Evolutionary conservation across 2,888 invertebrate species (phyloP).

Genomic region (Acheta domesticus): DNA sequence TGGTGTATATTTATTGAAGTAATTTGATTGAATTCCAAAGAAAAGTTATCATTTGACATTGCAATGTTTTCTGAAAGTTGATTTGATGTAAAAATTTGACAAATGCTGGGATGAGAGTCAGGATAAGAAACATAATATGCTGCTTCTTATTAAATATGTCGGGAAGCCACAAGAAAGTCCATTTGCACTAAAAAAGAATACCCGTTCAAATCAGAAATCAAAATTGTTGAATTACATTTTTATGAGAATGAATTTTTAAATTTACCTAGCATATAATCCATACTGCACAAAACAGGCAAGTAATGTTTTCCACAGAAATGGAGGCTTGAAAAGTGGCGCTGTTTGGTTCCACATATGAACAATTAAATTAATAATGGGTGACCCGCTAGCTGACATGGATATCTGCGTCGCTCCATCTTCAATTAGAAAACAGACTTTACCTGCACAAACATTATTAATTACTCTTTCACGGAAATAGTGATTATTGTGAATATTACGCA

Average conservation of each 20-base stretch:
- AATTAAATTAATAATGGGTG: background rate
- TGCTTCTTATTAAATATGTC: conserved; percentile 44
- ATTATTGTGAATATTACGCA: no score
- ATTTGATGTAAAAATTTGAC: conserved; percentile 11
- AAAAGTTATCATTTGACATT: no score
- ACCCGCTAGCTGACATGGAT: background rate
- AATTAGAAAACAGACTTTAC: background rate
- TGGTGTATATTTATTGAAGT: background rate
- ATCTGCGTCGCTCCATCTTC: background rate
- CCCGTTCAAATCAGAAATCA: background rate
- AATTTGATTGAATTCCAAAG: background rate
- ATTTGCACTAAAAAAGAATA: conserved; percentile 33
- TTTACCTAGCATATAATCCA: conserved; percentile 18
- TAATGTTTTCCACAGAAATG: background rate
- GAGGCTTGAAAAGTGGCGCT: conserved; percentile 23
- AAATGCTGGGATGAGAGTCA: background rate
- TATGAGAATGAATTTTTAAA: background rate
- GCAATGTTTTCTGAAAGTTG: no score
- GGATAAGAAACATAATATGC: conserved; percentile 37
- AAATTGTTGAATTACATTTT: no score
- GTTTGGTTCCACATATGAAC: conserved; percentile 25
- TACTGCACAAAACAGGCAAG: conserved; percentile 25
- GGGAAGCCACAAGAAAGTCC: conserved; percentile 46
- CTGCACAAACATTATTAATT: background rate
- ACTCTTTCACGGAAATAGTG: no score